Evolutionary conservation across 1,140 invertebrate genomes (phyloP), one percentile per base, ranked within the genome.

Genomic region (Leptopilina clavipes): DNA sequence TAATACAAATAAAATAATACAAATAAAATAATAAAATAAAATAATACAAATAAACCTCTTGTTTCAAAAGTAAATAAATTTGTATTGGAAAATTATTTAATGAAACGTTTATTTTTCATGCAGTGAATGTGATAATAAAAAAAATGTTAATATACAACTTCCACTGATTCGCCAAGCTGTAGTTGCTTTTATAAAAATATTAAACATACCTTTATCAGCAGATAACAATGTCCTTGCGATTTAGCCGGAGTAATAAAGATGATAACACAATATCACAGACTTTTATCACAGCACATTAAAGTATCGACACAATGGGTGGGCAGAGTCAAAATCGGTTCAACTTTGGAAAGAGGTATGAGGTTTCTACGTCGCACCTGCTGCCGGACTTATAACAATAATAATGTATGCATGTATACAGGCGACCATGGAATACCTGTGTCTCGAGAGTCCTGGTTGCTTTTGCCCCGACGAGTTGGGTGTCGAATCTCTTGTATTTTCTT

Each of bases 201-300:
- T 10, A 59, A 59, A 59, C 54, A 18, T 59, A 59, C 54, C 54
- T 59, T 11, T 59, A 19, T 59, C 54, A 19, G 18, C 7, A 12
- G 19, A 19, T 31, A 31, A 25, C 22, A 31, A 31, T 65, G 59
- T 65, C 59, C 59, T 14, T 31, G 56, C 54, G 19, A 22, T 31
- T 65, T 31, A 37, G 14, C 14, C 3, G 7, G 22, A 72, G 25
- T 73, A 40, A 71, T 73, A 37, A 54, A 1, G 44, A 22, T 17
- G 54, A 75, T 59, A 59, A 45, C 79, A 79, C 74, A 80, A 83
- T 79, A 83, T 83, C 82, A 83, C 82, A 83, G 79, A 40, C 71
- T 71, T 81, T 79, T 83, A 83, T 83, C 82, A 83, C 82, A 83
- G 76, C 76, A 78, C 73, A 72, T 76, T 72, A 74, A 76, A 77